Evolutionary conservation across 2,888 invertebrate genomes (phyloP), one percentile per base, ranked within the genome.

Genomic region (Coecobrya sp.): DNA sequence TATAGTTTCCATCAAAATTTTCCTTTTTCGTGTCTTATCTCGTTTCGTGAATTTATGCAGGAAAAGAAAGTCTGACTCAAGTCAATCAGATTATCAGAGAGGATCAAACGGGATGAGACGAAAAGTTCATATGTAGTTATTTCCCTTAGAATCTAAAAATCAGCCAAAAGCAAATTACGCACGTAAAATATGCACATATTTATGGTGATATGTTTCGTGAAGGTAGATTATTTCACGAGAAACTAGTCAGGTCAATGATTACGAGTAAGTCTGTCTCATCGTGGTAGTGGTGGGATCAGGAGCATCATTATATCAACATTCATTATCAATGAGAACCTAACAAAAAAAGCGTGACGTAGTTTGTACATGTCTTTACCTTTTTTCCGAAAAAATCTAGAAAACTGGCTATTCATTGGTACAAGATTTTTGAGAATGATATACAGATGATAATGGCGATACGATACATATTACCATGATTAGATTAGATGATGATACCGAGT

Each of bases 401-500:
- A 55, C n/a, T 55, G 19, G 55, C 55, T 65, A 11, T 25, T 25
- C 62, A 1, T 25, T 22, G 19, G 4, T 10, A 62, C 19, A 22
- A 62, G 2, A 62, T 22, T 19, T 62, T 19, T 4, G 2, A 19
- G 59, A 65, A n/a, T 70, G 65, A 65, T 27, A 65, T 65, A 65
- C n/a, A 5, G 81, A 55, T 81, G 52, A 79, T 25, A 25, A 19
- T 25, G 45, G 27, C 25, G 59, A 62, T 82, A 11, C 59, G 30
- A 36, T 42, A 22, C 30, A 82, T 52, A 62, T 62, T 22, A 59
- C 42, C 11, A 42, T 62, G 3, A 85, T 85, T 30, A 62, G 65
- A 65, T 27, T 30, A 59, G 25, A 65, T 30, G 11, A 84, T 59
- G 62, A 84, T 36, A 59, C n/a, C 45, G 87, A 87, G 52, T 55